A percentile compares a stretch with the other conserved stretches of the same genome.
Evolutionary conservation across 2,888 invertebrate species (phyloP).

Genomic region (Strigamia transsilvanica): DNA sequence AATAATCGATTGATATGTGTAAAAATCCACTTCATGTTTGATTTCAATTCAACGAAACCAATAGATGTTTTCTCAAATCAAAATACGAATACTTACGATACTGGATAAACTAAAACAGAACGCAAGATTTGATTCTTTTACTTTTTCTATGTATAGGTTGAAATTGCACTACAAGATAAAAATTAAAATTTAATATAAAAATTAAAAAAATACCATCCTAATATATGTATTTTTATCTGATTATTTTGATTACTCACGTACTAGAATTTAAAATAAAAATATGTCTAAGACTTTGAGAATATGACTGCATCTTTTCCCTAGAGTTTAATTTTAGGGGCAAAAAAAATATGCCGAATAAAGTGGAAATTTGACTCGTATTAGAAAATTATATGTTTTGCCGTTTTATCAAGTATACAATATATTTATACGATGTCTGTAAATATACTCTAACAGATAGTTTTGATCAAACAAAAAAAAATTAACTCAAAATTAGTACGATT

Average conservation of each 20-base stretch:
- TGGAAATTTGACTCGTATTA: conserved; percentile 36
- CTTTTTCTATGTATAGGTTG: neutral
- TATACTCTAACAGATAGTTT: conserved; percentile 39
- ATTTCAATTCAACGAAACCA: neutral
- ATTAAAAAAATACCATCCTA: conserved; percentile 11
- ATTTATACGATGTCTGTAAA: conserved; percentile 44
- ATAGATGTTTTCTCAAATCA: neutral
- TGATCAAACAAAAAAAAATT: conserved; percentile 4
- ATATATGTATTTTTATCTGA: neutral
- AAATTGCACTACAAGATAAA: conserved; percentile 31
- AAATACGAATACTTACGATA: neutral
- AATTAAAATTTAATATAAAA: conserved; percentile 10
- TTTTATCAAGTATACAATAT: conserved; percentile 37
- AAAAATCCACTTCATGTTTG: neutral
- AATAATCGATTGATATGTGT: conserved; percentile 38
- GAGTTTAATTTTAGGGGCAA: neutral
- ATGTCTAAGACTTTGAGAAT: neutral
- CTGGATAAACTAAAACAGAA: neutral
- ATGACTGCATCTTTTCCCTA: neutral
- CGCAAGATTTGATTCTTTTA: conserved; percentile 6
- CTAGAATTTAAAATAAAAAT: neutral
- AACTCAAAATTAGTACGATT: neutral
- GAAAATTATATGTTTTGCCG: conserved; percentile 41
- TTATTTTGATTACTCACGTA: conserved; percentile 1
- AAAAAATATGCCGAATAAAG: conserved; percentile 29